Conservation (phyloP, 2,888 invertebrate species). For the Brassicogethes aeneus region DNA sequence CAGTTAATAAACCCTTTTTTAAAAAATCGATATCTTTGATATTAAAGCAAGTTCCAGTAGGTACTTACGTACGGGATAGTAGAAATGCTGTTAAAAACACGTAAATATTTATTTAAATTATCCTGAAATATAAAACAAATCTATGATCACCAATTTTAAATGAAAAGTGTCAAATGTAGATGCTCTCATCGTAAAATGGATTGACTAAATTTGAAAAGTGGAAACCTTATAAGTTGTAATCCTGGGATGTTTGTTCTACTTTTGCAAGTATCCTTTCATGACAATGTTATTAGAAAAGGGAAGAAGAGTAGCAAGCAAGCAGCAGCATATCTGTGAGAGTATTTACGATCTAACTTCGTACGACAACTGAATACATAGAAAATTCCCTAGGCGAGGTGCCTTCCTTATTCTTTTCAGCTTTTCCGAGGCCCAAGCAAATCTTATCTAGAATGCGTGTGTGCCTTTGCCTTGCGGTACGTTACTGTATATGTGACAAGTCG, state of each 20-base stretch:
- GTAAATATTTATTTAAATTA: no score
- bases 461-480: constrained; percentile 24
- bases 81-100: no score
- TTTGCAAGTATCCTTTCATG: constrained; percentile 2
- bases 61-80: no score
- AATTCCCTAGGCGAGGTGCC: constrained; percentile 19
- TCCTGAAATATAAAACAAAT: no score
- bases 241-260: constrained; percentile 1
- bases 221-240: background rate
- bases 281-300: constrained; percentile 3
- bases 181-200: background rate
- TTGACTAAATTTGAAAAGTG: constrained; percentile 1
- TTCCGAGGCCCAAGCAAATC: constrained; percentile 28
- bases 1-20: no score
- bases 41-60: no score
- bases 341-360: constrained; percentile 19
- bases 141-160: no score
- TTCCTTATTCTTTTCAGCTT: constrained; percentile 21
- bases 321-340: constrained; percentile 14
- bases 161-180: no score
- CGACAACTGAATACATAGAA: constrained; percentile 21
- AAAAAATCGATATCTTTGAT: no score
- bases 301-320: no score
- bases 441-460: constrained; percentile 35
- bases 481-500: constrained; percentile 35